phyloP scores from a whole-genome alignment of 2,888 invertebrate species.

The Rhagonycha lutea region DNA sequence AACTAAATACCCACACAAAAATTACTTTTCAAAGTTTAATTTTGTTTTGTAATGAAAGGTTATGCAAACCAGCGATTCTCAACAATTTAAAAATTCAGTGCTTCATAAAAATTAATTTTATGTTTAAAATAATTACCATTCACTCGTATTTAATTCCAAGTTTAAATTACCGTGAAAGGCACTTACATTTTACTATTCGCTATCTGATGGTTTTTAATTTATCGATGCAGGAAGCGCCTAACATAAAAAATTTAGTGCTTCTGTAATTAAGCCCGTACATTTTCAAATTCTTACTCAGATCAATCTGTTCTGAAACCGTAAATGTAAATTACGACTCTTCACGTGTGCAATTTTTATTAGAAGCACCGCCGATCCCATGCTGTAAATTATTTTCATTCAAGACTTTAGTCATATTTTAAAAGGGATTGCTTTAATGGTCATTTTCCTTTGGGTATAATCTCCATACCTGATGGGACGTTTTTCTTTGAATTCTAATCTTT shows the following conservation, averaged over 20 bases:
- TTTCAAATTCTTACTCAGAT: neutral
- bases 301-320: neutral
- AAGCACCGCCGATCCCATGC: neutral
- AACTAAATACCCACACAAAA: neutral
- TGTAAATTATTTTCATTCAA: neutral
- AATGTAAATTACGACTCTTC: neutral
- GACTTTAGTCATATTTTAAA: neutral
- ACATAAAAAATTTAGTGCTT: neutral
- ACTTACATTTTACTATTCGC: neutral
- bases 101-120: neutral
- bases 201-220: neutral
- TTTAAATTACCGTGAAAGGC: neutral
- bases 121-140: neutral
- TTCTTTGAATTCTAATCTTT: neutral
- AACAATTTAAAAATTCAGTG: neutral
- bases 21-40: conserved; percentile 34
- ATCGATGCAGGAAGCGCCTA: neutral
- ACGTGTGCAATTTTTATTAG: neutral
- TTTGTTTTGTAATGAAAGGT: conserved; percentile 39
- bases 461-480: neutral
- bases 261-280: neutral
- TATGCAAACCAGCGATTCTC: conserved; percentile 17
- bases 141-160: neutral
- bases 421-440: neutral
- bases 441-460: neutral